A percentile compares a stretch with the other conserved stretches of the same genome.
phyloP scores from a whole-genome alignment of 2,888 invertebrate genomes.

The Drosophila phalerata region DNA sequence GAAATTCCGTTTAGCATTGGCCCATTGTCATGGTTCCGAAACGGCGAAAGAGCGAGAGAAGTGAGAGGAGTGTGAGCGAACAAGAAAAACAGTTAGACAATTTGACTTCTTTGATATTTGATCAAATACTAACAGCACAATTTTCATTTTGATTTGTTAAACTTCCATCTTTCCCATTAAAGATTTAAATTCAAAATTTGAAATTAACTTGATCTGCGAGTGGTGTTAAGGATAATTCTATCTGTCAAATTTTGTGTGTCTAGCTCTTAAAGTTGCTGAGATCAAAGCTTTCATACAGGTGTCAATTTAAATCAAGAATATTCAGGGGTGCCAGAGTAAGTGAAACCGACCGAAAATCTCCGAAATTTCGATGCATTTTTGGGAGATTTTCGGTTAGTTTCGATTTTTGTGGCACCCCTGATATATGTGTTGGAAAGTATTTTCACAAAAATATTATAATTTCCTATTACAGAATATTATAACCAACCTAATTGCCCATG shows the following conservation, averaged over 20 bases:
- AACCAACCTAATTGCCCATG: too few species aligned
- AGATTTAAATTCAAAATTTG: neutral
- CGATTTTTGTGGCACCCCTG: too few species aligned
- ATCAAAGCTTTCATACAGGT: neutral
- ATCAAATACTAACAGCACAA: neutral
- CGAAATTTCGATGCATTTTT: too few species aligned
- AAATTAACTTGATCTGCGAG: neutral
- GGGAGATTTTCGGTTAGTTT: too few species aligned
- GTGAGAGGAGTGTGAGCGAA: neutral
- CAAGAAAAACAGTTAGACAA: neutral
- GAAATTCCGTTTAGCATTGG: constrained; percentile 16
- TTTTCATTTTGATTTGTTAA: neutral
- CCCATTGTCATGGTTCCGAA: neutral
- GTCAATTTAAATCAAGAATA: too few species aligned
- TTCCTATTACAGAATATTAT: too few species aligned
- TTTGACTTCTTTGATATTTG: neutral
- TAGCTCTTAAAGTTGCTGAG: neutral
- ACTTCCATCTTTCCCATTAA: neutral
- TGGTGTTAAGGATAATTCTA: neutral
- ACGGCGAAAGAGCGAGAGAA: neutral
- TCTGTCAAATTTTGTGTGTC: neutral
- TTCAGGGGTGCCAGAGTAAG: too few species aligned
- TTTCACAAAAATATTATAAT: too few species aligned
- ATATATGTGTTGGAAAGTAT: too few species aligned
- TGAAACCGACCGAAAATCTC: too few species aligned